Evolutionary conservation across 2,888 invertebrate genomes (phyloP).

Genomic region (Chironomus tentans): DNA sequence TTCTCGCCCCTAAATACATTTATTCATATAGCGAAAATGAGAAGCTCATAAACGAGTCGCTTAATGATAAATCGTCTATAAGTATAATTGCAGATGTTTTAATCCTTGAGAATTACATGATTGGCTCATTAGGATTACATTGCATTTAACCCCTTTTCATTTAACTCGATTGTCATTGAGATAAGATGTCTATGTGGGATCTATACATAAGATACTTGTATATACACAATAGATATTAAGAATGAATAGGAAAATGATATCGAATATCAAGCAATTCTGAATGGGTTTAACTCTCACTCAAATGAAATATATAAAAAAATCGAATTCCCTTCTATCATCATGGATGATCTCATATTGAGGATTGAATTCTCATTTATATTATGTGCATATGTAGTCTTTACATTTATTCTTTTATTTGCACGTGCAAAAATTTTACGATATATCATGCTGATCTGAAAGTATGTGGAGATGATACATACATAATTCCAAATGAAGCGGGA

Average conservation of each 20-base stretch:
- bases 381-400: not conserved
- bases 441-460: not conserved
- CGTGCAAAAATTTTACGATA: slow-evolving; percentile 8
- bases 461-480: not conserved
- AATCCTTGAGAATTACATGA: slow-evolving; percentile 12
- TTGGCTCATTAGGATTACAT: slow-evolving; percentile 10
- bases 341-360: not conserved
- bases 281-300: not conserved
- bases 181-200: not conserved
- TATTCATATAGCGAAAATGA: too few relatives aligned
- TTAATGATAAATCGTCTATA: too few relatives aligned
- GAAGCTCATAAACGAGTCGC: too few relatives aligned
- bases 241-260: not conserved
- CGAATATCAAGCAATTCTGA: not conserved
- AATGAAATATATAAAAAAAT: not conserved
- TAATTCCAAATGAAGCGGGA: not conserved
- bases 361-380: not conserved
- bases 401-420: not conserved
- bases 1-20: too few relatives aligned
- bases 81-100: not conserved
- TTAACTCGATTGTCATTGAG: not conserved
- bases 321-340: not conserved
- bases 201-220: not conserved
- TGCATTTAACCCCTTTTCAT: not conserved
- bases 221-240: not conserved